Evolutionary conservation across 1,140 invertebrate species (phyloP), one percentile per base, ranked within the genome.

Genomic region (Zaprionus africanus): DNA sequence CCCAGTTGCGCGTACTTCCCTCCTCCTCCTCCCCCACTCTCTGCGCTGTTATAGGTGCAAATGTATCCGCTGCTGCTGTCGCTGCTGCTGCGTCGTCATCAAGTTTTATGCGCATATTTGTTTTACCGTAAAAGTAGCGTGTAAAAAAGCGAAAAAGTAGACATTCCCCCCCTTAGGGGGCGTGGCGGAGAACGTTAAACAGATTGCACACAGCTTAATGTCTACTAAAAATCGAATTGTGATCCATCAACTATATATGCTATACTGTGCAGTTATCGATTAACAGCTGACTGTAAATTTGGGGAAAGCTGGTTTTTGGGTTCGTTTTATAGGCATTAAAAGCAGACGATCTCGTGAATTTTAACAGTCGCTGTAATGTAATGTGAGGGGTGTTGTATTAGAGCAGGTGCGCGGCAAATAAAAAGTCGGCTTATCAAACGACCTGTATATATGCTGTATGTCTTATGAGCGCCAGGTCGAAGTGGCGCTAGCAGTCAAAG

Each of bases 191-290:
- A 46, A 17, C 58, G 76, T 79, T 78, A 67, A 82, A 82, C 80
- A 82, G 80, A 82, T 82, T 82, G 80, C 76, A 81, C 70, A 84
- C 80, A 87, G 84, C 85, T 90, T 88, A 88, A 90, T 88, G 85
- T 88, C 85, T 90, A 90, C 85, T 88, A 88, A 88, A 90, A 90
- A 88, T 90, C 84, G 84, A 88, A 88, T 79, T 90, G 84, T 73
- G 71, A 88, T 88, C 85, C 85, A 88, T 88, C 84, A 88, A 90
- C 84, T 84, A 90, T 90, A 75, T 66, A 34, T 57, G 70, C 63
- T 67, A 67, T 75, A 78, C n/a, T n/a, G n/a, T n/a, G n/a, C n/a
- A n/a, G n/a, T n/a, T n/a, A n/a, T n/a, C n/a, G n/a, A n/a, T n/a
- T n/a, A n/a, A n/a, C n/a, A n/a, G n/a, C n/a, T n/a, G n/a, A n/a